Evolutionary conservation across 2,797 vertebrate genomes (phyloP), one percentile per base, ranked within the genome.

Genomic region (Aulostomus chinensis): DNA sequence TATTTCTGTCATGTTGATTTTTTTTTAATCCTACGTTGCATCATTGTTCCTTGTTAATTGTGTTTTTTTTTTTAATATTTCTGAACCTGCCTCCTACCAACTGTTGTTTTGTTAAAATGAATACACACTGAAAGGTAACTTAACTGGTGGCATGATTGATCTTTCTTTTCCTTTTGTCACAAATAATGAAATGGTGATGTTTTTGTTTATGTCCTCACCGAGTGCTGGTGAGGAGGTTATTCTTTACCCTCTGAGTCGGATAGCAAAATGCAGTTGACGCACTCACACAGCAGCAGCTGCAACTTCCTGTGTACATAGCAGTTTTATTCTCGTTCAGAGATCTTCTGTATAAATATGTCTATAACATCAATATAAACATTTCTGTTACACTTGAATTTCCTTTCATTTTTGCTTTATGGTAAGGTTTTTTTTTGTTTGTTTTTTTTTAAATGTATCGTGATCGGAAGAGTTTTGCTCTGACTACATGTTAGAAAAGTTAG

Each of bases 251-350:
- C n/a, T n/a, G 91, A 92, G 89, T 92, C 92, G 87, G 87, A 91
- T 91, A 89, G 91, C 91, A 92, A 92, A 93, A 94, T 93, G 93
- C 91, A 92, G 89, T 90, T 91, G 82, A 92, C 91, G 89, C 91
- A 4, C 34, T 48, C 24, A 15, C 32, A 63, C n/a, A n/a, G n/a
- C n/a, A n/a, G n/a, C n/a, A n/a, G n/a, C n/a, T n/a, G n/a, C 15
- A 13, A 11, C 9, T 43, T 29, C 11, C 30, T 13, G 28, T 43
- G 41, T 30, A 31, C 17, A 12, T 20, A 8, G n/a, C 18, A 11
- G 18, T 43, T 76, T 76, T 60, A 17, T 62, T 62, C 40, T 77
- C 59, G 49, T 43, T 73, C 34, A 42, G 34, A 62, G 40, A 39
- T 66, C 49, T 48, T 80, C 62, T 84, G 78, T 86, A 81, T 67